Evolutionary conservation across 2,113 vertebrate species (phyloP).

Genomic region (Pluvialis apricaria): DNA sequence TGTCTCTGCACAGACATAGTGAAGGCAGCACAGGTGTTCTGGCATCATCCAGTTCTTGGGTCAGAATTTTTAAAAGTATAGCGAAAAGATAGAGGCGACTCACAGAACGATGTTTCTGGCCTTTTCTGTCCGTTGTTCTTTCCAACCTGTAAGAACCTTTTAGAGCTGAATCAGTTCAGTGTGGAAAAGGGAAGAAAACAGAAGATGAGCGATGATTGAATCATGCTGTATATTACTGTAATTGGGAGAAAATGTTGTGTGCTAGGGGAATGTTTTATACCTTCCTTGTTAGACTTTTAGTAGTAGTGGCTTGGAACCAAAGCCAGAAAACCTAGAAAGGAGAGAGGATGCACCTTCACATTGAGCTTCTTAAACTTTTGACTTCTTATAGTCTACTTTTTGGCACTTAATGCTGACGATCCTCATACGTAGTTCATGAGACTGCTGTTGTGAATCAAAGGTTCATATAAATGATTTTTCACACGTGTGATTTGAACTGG

Average conservation of each 20-base stretch:
- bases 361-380: neutral
- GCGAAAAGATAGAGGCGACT: neutral
- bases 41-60: neutral
- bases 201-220: neutral
- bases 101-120: neutral
- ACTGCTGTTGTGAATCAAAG: neutral
- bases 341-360: neutral
- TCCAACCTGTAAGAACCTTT: neutral
- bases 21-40: neutral
- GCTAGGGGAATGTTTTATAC: neutral
- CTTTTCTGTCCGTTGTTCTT: neutral
- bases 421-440: neutral
- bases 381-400: neutral
- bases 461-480: neutral
- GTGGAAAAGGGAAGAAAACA: neutral
- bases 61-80: neutral
- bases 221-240: neutral
- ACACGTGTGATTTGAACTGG: neutral
- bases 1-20: rapidly evolving
- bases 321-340: neutral
- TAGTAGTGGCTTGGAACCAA: neutral
- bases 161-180: neutral
- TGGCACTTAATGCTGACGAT: neutral
- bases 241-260: neutral
- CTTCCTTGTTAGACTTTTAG: neutral